phyloP scores from a whole-genome alignment of 2,888 invertebrate genomes.

The Heteromyza rotundicornis region DNA sequence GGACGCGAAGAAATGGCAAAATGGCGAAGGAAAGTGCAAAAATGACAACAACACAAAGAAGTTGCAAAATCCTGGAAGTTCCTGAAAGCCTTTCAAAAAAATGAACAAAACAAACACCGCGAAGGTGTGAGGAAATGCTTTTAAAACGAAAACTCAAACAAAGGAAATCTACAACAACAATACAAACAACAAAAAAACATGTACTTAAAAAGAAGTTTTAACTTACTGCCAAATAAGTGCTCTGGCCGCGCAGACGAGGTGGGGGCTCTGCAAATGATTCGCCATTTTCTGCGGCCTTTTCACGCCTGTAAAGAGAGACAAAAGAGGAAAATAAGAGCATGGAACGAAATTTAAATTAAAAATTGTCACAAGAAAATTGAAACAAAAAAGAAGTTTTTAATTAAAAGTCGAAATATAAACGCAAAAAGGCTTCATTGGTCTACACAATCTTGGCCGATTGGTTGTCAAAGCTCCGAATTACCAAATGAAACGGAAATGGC shows the following conservation, averaged over 20 bases:
- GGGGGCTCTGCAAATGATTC: conserved; percentile 41
- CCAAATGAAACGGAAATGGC: not conserved
- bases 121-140: not conserved
- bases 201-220: not conserved
- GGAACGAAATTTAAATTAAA: too few species aligned
- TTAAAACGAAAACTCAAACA: not conserved
- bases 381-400: not conserved
- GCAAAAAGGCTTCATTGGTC: not conserved
- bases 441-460: too few species aligned
- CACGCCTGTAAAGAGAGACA: conserved; percentile 37
- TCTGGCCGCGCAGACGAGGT: conserved; percentile 46
- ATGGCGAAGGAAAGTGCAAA: not conserved
- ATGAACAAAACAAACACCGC: not conserved
- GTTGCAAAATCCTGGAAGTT: not conserved
- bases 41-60: not conserved
- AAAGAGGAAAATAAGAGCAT: too few species aligned
- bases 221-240: conserved; percentile 51
- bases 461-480: not conserved
- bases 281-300: conserved; percentile 46
- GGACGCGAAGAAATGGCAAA: not conserved
- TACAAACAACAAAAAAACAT: not conserved
- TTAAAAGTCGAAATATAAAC: not conserved
- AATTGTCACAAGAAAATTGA: too few species aligned
- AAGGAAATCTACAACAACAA: not conserved
- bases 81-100: too few species aligned